phyloP scores from a whole-genome alignment of 1,140 invertebrate species.

The Oryctes rhinoceros region DNA sequence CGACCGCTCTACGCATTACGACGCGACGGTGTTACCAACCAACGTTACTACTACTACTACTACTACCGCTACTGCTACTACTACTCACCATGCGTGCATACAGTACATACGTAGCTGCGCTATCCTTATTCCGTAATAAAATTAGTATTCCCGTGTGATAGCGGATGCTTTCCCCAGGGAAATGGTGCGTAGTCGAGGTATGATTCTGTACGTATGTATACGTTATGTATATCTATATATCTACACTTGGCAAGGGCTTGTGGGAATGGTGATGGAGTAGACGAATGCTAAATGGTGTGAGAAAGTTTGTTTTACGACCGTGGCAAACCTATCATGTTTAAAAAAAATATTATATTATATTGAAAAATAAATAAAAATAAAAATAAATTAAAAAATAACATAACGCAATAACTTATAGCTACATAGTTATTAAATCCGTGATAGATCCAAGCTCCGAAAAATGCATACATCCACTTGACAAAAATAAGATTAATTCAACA shows the following conservation, averaged over 20 bases:
- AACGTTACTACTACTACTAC: neutral
- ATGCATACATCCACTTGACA: no score
- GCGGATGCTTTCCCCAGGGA: neutral
- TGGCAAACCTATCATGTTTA: neutral
- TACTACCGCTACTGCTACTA: neutral
- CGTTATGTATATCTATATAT: neutral
- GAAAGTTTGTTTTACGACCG: neutral
- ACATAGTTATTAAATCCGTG: no score
- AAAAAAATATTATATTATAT: no score
- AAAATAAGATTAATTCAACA: no score
- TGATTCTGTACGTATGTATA: neutral
- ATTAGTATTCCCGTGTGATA: slow-evolving; percentile 21
- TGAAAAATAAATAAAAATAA: no score
- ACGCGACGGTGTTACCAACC: neutral
- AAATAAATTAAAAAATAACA: no score
- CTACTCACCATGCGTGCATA: no score
- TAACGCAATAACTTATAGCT: no score
- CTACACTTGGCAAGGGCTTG: neutral
- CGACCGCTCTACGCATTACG: slow-evolving; percentile 6
- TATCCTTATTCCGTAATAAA: neutral
- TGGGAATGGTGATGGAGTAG: neutral
- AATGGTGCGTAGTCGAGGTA: neutral
- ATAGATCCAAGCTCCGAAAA: no score
- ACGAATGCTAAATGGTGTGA: neutral
- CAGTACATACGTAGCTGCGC: neutral